phyloP scores from a whole-genome alignment of 2,888 invertebrate genomes.

The Frankliniella intonsa region DNA sequence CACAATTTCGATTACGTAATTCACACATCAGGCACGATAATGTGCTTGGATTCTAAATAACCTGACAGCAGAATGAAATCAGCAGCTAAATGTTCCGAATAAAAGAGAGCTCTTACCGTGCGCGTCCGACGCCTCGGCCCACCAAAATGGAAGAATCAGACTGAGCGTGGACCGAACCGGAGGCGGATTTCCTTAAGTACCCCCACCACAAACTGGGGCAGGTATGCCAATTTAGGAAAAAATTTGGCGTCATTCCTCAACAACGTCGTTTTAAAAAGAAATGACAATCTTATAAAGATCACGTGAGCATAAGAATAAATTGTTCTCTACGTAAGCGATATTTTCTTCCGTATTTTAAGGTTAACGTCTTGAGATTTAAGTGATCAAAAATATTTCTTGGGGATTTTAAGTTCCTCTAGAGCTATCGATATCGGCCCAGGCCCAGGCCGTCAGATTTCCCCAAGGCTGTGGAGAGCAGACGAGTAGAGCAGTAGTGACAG shows the following conservation, averaged over 20 bases:
- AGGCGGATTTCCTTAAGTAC: background rate
- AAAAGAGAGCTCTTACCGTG: background rate
- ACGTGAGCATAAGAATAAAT: background rate
- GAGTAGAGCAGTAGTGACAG: slow-evolving; percentile 8
- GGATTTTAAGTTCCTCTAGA: background rate
- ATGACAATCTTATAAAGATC: background rate
- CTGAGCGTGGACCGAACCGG: background rate
- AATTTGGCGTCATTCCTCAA: no score
- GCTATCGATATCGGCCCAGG: no score
- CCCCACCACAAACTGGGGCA: background rate
- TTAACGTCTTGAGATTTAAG: background rate
- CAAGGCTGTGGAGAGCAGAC: background rate
- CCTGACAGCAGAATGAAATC: background rate
- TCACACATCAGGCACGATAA: no score
- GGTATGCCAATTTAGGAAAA: no score
- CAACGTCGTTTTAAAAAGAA: no score
- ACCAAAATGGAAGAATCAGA: slow-evolving; percentile 18
- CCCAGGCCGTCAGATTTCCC: background rate
- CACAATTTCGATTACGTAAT: no score
- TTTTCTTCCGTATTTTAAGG: background rate
- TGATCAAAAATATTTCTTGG: background rate
- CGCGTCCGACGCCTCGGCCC: slow-evolving; percentile 17
- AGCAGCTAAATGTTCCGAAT: background rate
- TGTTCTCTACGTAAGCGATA: background rate
- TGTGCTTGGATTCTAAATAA: no score